These are phyloP conservation scores for Suricata suricatta DNA, from an alignment of 2,113 vertebrate species.

Conservation along the genomic window DNA sequence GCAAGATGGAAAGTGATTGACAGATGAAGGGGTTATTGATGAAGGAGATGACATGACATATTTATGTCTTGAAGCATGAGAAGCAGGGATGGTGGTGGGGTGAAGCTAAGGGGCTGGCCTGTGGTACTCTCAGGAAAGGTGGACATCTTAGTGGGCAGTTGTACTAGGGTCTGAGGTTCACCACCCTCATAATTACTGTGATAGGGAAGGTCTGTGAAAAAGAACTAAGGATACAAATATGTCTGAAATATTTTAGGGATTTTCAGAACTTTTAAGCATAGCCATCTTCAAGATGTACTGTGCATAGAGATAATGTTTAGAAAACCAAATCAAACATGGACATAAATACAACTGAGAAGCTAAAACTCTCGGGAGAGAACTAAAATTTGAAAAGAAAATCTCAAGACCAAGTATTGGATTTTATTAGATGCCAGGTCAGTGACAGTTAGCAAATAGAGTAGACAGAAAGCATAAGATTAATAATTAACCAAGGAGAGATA, in stretches of 20 bases:
- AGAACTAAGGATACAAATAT: not conserved
- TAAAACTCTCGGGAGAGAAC: not conserved
- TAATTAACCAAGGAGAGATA: conserved; percentile 69
- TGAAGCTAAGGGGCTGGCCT: not conserved
- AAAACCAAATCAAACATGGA: not conserved
- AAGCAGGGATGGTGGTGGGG: no score
- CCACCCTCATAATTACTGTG: not conserved
- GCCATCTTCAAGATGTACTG: not conserved
- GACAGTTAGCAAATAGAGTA: not conserved
- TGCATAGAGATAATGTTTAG: not conserved
- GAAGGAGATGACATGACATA: not conserved
- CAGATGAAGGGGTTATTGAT: not conserved
- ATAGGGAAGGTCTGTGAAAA: conserved; percentile 45
- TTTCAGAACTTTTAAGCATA: not conserved
- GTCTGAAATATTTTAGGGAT: not conserved
- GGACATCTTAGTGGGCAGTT: not conserved
- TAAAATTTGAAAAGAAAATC: conserved; percentile 2
- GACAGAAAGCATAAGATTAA: conserved; percentile 50
- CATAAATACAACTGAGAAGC: not conserved
- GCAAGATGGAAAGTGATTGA: not conserved
- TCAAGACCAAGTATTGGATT: not conserved
- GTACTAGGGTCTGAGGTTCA: not conserved
- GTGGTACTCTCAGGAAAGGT: not conserved
- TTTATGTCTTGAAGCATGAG: not conserved
- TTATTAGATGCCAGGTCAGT: not conserved